A percentile compares a stretch with the other conserved stretches of the same genome.
These are phyloP conservation scores for Pagrus major DNA, from an alignment of 2,113 vertebrate species.

Conservation along the genomic window DNA sequence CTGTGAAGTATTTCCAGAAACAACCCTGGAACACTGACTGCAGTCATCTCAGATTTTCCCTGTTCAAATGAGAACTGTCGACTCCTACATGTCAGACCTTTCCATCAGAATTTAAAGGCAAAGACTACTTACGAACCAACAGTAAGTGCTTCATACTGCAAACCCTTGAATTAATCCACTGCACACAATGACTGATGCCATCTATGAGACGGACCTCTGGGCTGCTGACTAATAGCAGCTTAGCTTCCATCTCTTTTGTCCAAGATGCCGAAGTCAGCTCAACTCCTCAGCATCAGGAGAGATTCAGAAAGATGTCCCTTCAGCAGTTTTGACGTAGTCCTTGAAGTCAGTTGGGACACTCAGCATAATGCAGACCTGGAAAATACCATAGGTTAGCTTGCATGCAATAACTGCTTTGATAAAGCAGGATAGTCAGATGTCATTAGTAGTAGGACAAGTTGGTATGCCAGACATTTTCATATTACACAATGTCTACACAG, in stretches of 20 bases:
- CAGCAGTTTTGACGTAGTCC: conserved; percentile 67
- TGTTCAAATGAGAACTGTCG: not conserved
- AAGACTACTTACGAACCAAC: not conserved
- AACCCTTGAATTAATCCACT: not conserved
- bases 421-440: not conserved
- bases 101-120: not conserved
- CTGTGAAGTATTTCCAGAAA: no score
- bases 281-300: not conserved
- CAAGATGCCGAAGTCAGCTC: not conserved
- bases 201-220: not conserved
- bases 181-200: not conserved
- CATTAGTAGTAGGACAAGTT: not conserved
- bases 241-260: not conserved
- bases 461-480: no score
- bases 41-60: not conserved
- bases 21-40: not conserved
- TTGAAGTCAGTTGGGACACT: conserved; percentile 75
- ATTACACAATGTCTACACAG: no score
- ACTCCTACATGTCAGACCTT: not conserved
- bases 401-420: not conserved
- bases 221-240: not conserved
- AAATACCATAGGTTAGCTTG: not conserved
- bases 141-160: not conserved
- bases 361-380: conserved; percentile 80
- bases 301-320: conserved; percentile 80